Base-by-base conservation (phyloP, 2,888 invertebrate genomes). In the Sussaba pulchella region DNA sequence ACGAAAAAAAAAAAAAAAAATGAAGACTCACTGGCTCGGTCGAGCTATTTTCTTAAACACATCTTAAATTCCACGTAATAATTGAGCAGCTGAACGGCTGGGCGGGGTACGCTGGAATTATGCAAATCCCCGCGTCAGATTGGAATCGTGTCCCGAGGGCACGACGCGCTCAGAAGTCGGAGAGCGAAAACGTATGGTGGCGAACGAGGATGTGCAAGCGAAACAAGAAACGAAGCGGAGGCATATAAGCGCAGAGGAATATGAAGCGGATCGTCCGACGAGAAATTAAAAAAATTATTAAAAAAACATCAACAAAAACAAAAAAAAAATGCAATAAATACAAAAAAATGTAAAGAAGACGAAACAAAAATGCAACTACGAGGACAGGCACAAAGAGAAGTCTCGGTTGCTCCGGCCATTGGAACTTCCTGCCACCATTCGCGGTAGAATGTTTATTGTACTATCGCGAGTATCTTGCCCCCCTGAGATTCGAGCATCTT, bases 31-130 rank as follows among this genome's bases (percentile, higher is more conserved):
- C 66, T 50, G 64, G 77, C 74, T 76, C 84, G n/a, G 82, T 82
- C 78, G 86, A 87, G 89, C 88, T 90, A 91, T 91, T 92, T 91
- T 91, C 91, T 91, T 90, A 89, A 91, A 91, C 91, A 90, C 90
- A 89, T 90, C 90, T 91, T 91, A 90, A 91, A 92, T 91, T 91
- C 91, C 90, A 86, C 85, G 87, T 90, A 91, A 91, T 91, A 91
- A 91, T 91, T 90, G 90, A 88, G 89, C 89, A 90, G 89, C 88
- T 89, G 91, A 90, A 91, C 89, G 90, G 64, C 82, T 89, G 90
- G 88, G 88, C 89, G 87, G 89, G 86, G 89, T 57, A 89, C 88
- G 87, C 90, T 89, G 89, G 89, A 92, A 92, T 92, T 92, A 92
- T 92, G 91, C 90, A 91, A 92, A 92, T 92, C 89, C 87, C 78